Evolutionary conservation across 35 echinoderm and acorn worm species (phyloP), one percentile per base, ranked within the genome.

Genomic region (Diadema setosum): DNA sequence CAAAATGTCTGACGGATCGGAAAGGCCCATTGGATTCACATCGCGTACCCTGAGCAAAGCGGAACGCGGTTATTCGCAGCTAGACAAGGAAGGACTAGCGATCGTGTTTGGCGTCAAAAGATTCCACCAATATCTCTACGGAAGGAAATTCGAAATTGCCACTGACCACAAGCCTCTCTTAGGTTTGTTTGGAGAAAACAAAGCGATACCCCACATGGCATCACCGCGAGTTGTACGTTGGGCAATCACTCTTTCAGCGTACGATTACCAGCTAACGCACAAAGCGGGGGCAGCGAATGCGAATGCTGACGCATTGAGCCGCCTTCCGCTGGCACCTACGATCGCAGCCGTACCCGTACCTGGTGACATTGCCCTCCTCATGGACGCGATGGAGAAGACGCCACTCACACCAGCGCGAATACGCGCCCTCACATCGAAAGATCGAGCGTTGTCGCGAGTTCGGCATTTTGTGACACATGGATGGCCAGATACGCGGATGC

Each of bases 21-120:
- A 87, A 33, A 36, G 49, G 20, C 92, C 92, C 5, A 83, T 95
- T 21, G 56, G 81, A 4, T 95, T 85, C 59, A 74, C 88, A 3
- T 90, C 82, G 17, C 9, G 88, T 46, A 58, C 59, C 25, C 37
- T 95, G 17, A 75, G 4, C 8, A 27, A 67, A 46, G 36, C 40
- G 57, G 92, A 94, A 45, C 23, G 26, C 52, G 85, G 81, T 20
- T 91, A 95, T 41, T 55, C 93, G 12, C 93, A 91, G 37, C 40
- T 91, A 23, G 84, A 95, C 33, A 91, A 87, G 82, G 88, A 91
- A 91, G 88, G 80, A 4, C 57, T 95, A 63, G 83, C 88, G 2
- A 69, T 91, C 5, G 75, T 73, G 32, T 91, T 83, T 35, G 60
- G 83, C 29, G 80, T 87, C 6, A 91, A 48, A 18, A 82, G 82